These are phyloP conservation scores for Pseudomugil tenellus DNA, from an alignment of 2,797 vertebrate genomes.

Conservation along the genomic window DNA sequence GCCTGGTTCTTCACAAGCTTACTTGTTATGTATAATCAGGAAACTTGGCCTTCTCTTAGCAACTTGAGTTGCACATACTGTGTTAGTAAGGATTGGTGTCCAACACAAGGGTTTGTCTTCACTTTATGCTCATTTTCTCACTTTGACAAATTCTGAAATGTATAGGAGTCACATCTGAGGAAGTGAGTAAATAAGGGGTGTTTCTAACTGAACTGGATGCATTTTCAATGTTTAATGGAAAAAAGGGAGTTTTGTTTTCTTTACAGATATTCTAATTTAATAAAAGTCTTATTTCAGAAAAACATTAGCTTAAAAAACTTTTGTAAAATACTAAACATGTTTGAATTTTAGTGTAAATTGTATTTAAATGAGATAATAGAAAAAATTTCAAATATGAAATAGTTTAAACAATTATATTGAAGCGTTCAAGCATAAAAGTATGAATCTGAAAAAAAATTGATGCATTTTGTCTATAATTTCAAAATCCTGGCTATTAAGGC, in stretches of 20 bases:
- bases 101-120: conserved; percentile 14
- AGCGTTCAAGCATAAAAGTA: too few relatives aligned
- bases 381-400: too few relatives aligned
- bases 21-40: not conserved
- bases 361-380: too few relatives aligned
- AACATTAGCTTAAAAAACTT: too few relatives aligned
- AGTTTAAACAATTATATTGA: too few relatives aligned
- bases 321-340: not conserved
- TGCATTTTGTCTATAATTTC: not conserved
- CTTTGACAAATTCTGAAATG: conserved; percentile 35
- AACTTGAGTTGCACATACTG: not conserved
- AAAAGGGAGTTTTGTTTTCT: too few relatives aligned
- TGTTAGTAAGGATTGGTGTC: conserved; percentile 31
- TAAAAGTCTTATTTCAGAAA: too few relatives aligned
- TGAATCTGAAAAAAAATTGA: not conserved
- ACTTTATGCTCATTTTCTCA: conserved; percentile 47
- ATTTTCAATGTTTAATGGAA: conserved; percentile 2
- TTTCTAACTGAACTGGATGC: conserved; percentile 34
- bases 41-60: not conserved
- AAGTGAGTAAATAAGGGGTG: not conserved
- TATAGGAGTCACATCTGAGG: conserved; percentile 49
- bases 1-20: conserved; percentile 23
- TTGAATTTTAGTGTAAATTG: not conserved
- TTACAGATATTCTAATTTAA: too few relatives aligned
- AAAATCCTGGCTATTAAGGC: not conserved